Evolutionary conservation across 2,797 vertebrate species (phyloP).

Genomic region (Oreortyx pictus): DNA sequence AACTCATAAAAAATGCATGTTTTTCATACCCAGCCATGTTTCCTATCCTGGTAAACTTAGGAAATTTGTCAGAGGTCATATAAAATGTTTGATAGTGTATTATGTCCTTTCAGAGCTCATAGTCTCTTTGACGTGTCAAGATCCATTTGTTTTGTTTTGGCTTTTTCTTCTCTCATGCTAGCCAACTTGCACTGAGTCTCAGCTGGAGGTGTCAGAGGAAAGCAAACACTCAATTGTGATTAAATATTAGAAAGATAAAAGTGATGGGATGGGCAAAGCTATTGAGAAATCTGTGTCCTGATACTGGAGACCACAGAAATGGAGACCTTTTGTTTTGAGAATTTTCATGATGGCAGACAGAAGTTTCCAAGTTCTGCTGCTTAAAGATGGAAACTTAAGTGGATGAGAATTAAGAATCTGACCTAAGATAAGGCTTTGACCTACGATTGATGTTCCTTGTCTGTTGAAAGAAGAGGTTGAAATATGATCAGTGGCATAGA

Average conservation of each 20-base stretch:
- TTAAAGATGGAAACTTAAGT: constrained; percentile 44
- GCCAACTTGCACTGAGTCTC: neutral
- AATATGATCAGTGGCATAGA: constrained; percentile 34
- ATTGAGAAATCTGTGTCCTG: neutral
- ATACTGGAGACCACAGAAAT: constrained; percentile 2
- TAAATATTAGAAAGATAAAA: constrained; percentile 11
- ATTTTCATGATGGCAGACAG: constrained; percentile 4
- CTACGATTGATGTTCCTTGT: constrained; percentile 39
- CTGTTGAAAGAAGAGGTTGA: constrained; percentile 52
- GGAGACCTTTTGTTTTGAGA: constrained; percentile 7
- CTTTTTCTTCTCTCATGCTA: neutral
- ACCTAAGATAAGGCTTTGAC: constrained; percentile 64
- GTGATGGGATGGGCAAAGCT: neutral
- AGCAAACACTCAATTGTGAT: neutral
- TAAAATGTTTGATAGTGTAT: neutral
- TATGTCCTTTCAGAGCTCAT: neutral
- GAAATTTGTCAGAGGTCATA: constrained; percentile 2
- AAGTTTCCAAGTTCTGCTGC: neutral
- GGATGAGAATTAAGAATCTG: constrained; percentile 31
- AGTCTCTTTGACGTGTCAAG: neutral
- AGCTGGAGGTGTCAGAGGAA: constrained; percentile 5
- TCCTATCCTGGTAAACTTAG: neutral
- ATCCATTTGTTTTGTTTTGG: neutral
- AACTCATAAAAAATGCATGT: neutral
- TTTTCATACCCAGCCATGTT: neutral